Base-by-base conservation (phyloP, 2,113 vertebrate genomes). In the zebrafish (Danio rerio) region DNA sequence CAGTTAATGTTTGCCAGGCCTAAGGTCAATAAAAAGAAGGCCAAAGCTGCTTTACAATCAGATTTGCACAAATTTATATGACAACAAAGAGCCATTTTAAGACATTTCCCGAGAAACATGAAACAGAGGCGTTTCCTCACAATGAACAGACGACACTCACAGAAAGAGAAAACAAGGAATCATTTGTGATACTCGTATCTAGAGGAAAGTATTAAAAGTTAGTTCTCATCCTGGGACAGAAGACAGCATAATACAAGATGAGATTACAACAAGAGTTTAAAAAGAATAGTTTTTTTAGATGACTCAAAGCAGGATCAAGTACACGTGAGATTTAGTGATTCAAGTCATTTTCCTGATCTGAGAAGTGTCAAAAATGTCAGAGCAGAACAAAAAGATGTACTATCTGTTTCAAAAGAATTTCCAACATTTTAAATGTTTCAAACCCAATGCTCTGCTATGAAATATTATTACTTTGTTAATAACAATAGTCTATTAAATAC, bases 1-100 rank as follows among this genome's bases (percentile, higher is more conserved):
- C 40, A 68, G n/a, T n/a, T 90, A 91, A 90, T 92, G 84, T 90
- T 86, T 91, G 66, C 91, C 87, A 81, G 58, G 58, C 81, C 18
- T 81, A 76, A 73, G 81, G 31, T 31, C 42, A 11, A 47, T 55
- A 85, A n/a, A n/a, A n/a, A 68, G 86, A 62, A 84, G 77, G 79
- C 53, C 3, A 43, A 40, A 53, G 13, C 21, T 0, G 21, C 50
- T 73, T 5, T 42, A 55, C 5, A 16, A 31, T 72, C 49, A n/a
- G 31, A 73, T 73, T 55, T 55, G 9, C n/a, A 75, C 56, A 70
- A 68, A 73, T 78, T 75, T 7, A 73, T 13, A n/a, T 69, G 40
- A 49, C 55, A 31, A 78, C 58, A 77, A 76, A 47, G 45, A 7
- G 20, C 62, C 45, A 40, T 11, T 49, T 76, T 10, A 31, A 77